Conservation (phyloP, 2,888 invertebrate genomes). For the Saturnia japonica region DNA sequence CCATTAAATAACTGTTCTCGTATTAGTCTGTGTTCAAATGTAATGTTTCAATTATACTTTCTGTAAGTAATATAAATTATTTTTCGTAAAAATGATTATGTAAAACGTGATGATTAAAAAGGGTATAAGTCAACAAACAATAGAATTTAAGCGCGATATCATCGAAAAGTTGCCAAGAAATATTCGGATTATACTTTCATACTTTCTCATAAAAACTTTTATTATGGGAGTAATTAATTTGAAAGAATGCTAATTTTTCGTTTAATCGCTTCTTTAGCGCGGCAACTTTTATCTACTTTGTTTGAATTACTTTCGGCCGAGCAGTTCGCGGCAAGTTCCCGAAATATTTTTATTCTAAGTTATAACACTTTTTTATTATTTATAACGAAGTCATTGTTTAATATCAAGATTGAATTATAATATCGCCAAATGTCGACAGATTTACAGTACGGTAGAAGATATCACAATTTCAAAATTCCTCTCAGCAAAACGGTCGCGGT, state of each 20-base stretch:
- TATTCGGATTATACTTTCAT: constrained; percentile 58
- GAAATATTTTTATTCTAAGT: constrained; percentile 57
- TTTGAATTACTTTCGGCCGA: constrained; percentile 76
- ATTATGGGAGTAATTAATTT: constrained; percentile 78
- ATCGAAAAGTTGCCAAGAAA: constrained; percentile 47
- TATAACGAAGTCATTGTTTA: constrained; percentile 46
- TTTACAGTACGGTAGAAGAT: not conserved
- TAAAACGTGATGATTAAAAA: constrained; percentile 15
- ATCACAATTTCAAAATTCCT: not conserved
- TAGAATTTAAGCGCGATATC: constrained; percentile 38
- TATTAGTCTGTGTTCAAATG: too few relatives aligned
- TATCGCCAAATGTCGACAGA: constrained; percentile 18
- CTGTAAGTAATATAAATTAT: not conserved
- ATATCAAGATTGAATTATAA: constrained; percentile 15
- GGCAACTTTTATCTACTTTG: constrained; percentile 80
- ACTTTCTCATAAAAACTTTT: constrained; percentile 70
- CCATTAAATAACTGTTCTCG: too few relatives aligned
- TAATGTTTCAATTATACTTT: too few relatives aligned
- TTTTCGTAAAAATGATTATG: not conserved
- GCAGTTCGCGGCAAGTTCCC: constrained; percentile 63
- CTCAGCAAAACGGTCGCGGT: too few relatives aligned
- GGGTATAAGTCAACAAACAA: constrained; percentile 29
- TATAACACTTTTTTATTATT: constrained; percentile 48
- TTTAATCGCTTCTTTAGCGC: constrained; percentile 78
- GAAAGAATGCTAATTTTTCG: constrained; percentile 79